Conservation (phyloP, 2,113 vertebrate genomes). For the Chaenogobius annularis region DNA sequence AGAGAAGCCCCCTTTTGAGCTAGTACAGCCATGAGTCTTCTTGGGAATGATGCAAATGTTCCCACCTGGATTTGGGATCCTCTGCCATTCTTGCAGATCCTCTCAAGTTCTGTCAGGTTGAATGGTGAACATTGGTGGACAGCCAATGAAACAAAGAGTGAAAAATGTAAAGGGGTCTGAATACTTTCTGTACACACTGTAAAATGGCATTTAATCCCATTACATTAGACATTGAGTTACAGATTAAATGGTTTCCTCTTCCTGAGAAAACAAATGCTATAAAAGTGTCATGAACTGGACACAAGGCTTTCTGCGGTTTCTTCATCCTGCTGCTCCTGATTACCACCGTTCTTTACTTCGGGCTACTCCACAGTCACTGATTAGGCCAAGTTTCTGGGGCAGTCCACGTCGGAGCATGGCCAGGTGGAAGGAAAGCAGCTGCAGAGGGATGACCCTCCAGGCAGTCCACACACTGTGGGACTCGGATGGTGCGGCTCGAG, state of each 20-base stretch:
- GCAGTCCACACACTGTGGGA: slow-evolving; percentile 95
- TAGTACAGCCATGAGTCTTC: too few relatives aligned
- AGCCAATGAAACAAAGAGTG: slow-evolving; percentile 49
- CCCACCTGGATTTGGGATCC: too few relatives aligned
- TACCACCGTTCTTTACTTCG: slow-evolving; percentile 17
- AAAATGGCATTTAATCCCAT: slow-evolving; percentile 23
- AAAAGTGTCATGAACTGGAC: slow-evolving; percentile 42
- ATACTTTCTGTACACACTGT: too few relatives aligned
- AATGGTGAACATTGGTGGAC: too few relatives aligned
- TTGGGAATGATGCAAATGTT: too few relatives aligned
- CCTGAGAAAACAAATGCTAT: slow-evolving; percentile 17
- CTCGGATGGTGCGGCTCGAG: slow-evolving; percentile 91
- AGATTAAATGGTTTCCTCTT: slow-evolving; percentile 32
- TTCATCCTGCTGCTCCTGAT: slow-evolving; percentile 11
- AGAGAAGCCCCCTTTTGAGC: too few relatives aligned
- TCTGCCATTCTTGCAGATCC: too few relatives aligned
- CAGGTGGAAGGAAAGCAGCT: slow-evolving; percentile 96
- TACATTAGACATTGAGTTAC: slow-evolving; percentile 34
- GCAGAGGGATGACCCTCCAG: slow-evolving; percentile 97
- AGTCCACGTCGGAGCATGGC: slow-evolving; percentile 96
- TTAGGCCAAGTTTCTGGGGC: slow-evolving; percentile 97
- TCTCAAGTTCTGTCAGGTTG: too few relatives aligned
- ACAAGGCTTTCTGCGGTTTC: slow-evolving; percentile 38
- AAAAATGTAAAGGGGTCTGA: too few relatives aligned
- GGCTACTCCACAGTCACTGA: slow-evolving; percentile 93